phyloP scores from a whole-genome alignment of 2,888 invertebrate species.

The Pyrrhosoma nymphula region DNA sequence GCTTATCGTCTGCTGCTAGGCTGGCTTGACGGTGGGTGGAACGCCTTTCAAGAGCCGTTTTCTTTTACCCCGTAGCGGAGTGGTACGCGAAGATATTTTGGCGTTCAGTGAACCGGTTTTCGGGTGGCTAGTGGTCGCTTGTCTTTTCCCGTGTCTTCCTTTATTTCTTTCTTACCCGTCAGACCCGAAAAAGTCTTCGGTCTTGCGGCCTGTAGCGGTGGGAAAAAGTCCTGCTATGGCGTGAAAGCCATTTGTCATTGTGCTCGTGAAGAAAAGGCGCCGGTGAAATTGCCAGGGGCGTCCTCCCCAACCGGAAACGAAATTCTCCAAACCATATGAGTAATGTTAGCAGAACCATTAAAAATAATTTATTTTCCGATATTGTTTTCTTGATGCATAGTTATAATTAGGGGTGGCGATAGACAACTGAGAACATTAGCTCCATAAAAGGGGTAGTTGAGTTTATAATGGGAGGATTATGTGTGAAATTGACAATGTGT shows the following conservation, averaged over 20 bases:
- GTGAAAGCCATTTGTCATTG: slow-evolving; percentile 6
- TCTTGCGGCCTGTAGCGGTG: not conserved
- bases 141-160: not conserved
- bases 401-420: too few species aligned
- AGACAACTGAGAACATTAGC: too few species aligned
- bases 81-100: not conserved
- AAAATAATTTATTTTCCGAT: too few species aligned
- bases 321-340: too few species aligned
- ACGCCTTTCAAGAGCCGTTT: not conserved
- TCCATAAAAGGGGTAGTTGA: too few species aligned
- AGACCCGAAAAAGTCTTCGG: not conserved
- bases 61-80: not conserved
- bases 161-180: not conserved
- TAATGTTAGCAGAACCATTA: too few species aligned
- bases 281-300: not conserved
- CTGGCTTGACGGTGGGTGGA: not conserved
- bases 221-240: not conserved
- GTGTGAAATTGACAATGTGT: too few species aligned
- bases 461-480: too few species aligned
- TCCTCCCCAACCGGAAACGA: not conserved
- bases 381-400: too few species aligned
- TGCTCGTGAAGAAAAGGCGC: not conserved
- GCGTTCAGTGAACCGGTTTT: slow-evolving; percentile 42
- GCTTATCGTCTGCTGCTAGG: not conserved
- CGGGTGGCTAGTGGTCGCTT: not conserved